phyloP scores from a whole-genome alignment of 2,888 invertebrate genomes.

The Torymus texanus region DNA sequence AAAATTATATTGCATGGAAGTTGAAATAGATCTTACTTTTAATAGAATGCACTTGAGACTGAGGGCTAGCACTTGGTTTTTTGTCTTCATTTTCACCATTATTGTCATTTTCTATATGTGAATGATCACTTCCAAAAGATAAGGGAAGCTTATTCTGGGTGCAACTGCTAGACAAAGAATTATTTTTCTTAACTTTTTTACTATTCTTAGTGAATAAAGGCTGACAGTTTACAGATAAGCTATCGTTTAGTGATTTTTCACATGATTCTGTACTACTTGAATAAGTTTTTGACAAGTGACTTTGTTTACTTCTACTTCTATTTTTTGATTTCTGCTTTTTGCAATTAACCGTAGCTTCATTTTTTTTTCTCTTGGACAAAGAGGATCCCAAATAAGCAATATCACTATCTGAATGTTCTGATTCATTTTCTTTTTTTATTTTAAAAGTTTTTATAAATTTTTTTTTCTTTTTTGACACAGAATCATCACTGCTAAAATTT shows the following conservation, averaged over 20 bases:
- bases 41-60: neutral
- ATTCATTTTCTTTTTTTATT: slow-evolving; percentile 1
- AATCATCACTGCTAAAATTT: slow-evolving; percentile 20
- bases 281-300: neutral
- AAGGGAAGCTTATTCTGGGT: neutral
- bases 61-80: neutral
- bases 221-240: slow-evolving; percentile 47
- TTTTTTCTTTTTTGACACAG: slow-evolving; percentile 3
- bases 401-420: neutral
- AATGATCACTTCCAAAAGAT: slow-evolving; percentile 35
- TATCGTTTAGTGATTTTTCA: slow-evolving; percentile 24
- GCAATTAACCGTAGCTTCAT: neutral
- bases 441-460: slow-evolving; percentile 31
- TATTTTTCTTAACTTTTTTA: neutral
- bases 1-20: too few species aligned
- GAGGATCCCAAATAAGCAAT: neutral
- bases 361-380: neutral
- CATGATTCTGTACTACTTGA: neutral
- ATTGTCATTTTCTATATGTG: neutral
- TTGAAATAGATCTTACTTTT: neutral
- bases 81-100: neutral
- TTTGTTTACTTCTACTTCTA: slow-evolving; percentile 17
- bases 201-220: neutral
- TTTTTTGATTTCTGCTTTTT: slow-evolving; percentile 1
- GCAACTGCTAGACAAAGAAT: neutral